Conservation (phyloP, 1,140 invertebrate genomes). For the Heliconius melpomene region DNA sequence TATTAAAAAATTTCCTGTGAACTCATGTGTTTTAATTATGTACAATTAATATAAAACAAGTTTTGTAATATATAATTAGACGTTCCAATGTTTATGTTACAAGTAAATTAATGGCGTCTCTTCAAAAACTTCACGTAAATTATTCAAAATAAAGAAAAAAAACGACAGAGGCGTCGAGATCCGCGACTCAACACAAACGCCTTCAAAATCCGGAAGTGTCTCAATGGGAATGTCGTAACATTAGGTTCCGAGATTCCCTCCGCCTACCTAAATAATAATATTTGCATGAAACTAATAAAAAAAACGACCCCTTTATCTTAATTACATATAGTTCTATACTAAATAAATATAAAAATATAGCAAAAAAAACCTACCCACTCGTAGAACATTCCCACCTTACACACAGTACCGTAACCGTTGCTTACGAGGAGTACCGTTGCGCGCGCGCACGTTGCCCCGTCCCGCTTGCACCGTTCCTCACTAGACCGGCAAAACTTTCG, state of each 20-base stretch:
- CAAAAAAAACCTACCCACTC: not conserved
- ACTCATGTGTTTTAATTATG: not conserved
- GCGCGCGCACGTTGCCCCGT: slow-evolving; percentile 32
- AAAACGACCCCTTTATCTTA: too few species aligned
- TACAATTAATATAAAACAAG: not conserved
- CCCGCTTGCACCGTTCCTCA: slow-evolving; percentile 42
- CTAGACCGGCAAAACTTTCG: slow-evolving; percentile 69
- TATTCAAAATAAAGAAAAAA: not conserved
- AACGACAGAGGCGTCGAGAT: too few species aligned
- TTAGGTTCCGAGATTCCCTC: too few species aligned
- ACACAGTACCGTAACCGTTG: slow-evolving; percentile 24
- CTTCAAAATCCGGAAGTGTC: too few species aligned
- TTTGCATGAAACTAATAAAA: too few species aligned
- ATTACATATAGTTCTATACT: too few species aligned
- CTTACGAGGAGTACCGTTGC: slow-evolving; percentile 34
- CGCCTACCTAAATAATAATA: too few species aligned
- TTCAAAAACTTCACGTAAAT: not conserved
- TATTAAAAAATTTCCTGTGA: not conserved
- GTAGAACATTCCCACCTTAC: slow-evolving; percentile 23
- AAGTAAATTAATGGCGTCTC: not conserved
- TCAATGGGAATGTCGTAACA: too few species aligned
- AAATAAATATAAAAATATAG: not conserved
- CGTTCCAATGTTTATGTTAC: not conserved
- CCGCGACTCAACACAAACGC: too few species aligned
- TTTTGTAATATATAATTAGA: not conserved